A percentile compares a stretch with the other conserved stretches of the same genome.
Evolutionary conservation across 2,113 vertebrate species (phyloP).

Genomic region (Psammodynastes pulverulentus): DNA sequence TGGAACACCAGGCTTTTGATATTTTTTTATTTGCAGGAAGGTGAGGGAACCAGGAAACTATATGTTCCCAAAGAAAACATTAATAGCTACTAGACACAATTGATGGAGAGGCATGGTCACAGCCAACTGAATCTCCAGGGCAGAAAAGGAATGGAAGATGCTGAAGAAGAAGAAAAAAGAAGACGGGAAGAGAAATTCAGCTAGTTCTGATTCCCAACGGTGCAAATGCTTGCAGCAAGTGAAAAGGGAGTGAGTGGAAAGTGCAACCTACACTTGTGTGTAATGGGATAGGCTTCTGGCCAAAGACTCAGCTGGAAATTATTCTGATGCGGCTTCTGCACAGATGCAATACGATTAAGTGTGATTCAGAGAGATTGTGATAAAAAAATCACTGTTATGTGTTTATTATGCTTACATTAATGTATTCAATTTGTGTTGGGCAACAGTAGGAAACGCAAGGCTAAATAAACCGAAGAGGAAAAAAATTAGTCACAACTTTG

Average conservation of each 20-base stretch:
- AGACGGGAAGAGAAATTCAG: background rate
- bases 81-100: background rate
- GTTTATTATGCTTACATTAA: background rate
- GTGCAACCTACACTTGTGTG: background rate
- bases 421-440: background rate
- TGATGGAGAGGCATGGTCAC: background rate
- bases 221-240: background rate
- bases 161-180: background rate
- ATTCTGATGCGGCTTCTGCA: background rate
- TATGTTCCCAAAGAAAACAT: background rate
- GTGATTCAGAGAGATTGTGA: background rate
- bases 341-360: background rate
- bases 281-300: background rate
- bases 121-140: background rate
- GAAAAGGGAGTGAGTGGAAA: background rate
- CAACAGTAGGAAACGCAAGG: background rate
- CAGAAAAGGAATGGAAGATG: background rate
- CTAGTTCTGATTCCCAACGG: background rate
- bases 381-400: background rate
- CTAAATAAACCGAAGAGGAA: background rate
- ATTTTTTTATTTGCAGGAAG: background rate
- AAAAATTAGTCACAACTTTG: background rate
- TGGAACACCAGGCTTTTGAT: background rate
- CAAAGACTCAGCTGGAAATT: background rate
- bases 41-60: background rate